Evolutionary conservation across 2,888 invertebrate genomes (phyloP).

Genomic region (Nysson spinosus): DNA sequence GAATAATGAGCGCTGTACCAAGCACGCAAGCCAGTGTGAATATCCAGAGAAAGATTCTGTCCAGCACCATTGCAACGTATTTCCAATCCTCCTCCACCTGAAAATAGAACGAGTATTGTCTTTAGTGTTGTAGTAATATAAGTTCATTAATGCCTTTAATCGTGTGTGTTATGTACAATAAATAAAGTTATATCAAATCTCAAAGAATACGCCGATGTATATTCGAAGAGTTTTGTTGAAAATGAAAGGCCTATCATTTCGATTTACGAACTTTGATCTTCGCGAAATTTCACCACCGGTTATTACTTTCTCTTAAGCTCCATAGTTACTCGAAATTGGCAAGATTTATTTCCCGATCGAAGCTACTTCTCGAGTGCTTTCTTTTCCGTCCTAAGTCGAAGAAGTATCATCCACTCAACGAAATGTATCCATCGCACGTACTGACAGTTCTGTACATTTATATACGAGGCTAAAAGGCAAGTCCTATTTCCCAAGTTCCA

Average conservation of each 20-base stretch:
- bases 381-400: not conserved
- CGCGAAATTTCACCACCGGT: too few species aligned
- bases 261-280: too few species aligned
- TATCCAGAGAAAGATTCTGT: constrained; percentile 96
- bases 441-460: not conserved
- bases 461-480: constrained; percentile 24
- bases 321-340: not conserved
- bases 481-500: constrained; percentile 30
- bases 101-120: too few species aligned
- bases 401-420: constrained; percentile 18
- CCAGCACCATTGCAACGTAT: constrained; percentile 97
- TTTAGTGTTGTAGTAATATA: not conserved
- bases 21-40: constrained; percentile 96
- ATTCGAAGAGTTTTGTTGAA: too few species aligned
- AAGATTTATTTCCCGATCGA: constrained; percentile 3
- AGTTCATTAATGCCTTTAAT: too few species aligned
- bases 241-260: too few species aligned
- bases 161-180: too few species aligned
- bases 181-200: too few species aligned
- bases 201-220: too few species aligned
- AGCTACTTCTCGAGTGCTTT: constrained; percentile 17
- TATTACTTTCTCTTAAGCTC: too few species aligned
- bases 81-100: constrained; percentile 99
- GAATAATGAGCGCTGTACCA: constrained; percentile 92
- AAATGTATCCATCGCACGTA: constrained; percentile 11